These are phyloP conservation scores for Schizaphis graminum DNA, from an alignment of 2,888 invertebrate genomes.

Conservation along the genomic window DNA sequence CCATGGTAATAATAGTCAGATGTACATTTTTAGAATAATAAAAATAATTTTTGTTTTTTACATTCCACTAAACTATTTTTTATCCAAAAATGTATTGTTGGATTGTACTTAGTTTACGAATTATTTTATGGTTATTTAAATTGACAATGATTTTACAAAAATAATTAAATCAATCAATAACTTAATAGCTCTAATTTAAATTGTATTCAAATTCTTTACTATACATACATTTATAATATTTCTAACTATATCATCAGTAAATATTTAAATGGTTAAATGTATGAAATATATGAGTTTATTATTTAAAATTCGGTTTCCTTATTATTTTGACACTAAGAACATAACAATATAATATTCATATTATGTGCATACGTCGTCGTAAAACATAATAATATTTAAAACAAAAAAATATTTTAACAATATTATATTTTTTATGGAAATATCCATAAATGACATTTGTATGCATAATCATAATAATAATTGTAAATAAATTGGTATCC, in stretches of 20 bases:
- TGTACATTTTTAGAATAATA: too few species aligned
- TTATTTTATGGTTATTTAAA: too few species aligned
- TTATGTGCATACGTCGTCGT: not conserved
- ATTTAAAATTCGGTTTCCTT: not conserved
- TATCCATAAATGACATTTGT: not conserved
- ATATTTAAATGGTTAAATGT: not conserved
- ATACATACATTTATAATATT: not conserved
- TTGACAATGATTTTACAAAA: too few species aligned
- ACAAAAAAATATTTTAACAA: not conserved
- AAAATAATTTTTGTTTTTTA: too few species aligned
- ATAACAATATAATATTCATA: not conserved
- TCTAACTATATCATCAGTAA: not conserved
- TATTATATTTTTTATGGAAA: not conserved
- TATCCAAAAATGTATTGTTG: too few species aligned
- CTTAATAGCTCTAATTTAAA: too few species aligned
- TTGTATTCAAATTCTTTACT: too few species aligned
- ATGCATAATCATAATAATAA: not conserved
- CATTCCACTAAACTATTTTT: too few species aligned
- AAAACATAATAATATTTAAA: not conserved
- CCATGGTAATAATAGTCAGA: too few species aligned
- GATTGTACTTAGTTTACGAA: too few species aligned
- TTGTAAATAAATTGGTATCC: not conserved
- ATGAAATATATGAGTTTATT: not conserved
- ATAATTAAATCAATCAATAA: too few species aligned
- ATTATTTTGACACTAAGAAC: not conserved